Evolutionary conservation across 2,113 vertebrate genomes (phyloP), one percentile per base, ranked within the genome.

Genomic region (Pluvialis apricaria): DNA sequence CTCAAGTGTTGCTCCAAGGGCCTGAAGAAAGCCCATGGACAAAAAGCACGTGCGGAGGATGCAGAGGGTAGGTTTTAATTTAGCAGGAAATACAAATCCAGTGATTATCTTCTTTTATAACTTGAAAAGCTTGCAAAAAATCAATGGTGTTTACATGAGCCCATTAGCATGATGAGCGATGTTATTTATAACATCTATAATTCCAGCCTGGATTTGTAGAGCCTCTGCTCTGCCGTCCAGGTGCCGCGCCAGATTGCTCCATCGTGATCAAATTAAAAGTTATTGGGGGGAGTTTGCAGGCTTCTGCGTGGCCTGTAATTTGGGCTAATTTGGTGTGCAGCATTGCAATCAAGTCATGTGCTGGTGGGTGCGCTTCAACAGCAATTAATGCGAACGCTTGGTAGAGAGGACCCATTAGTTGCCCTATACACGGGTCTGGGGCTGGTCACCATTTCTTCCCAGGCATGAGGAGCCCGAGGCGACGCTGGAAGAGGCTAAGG

Each of bases 371-470:
- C 18, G 10, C 54, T 40, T 78, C 44, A 65, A 73, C 72, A 75
- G 57, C 24, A 19, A 12, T n/a, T 65, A 52, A 24, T 29, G 16
- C 4, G 11, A 18, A 32, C 3, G 5, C 38, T 58, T 17, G 36
- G 12, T 4, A 47, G 54, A 31, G n/a, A n/a, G 13, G 69, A 13
- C 16, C 38, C 58, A 55, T 15, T 1, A 3, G 19, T 9, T 40
- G 58, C 19, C 58, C 60, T 64, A 0, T 28, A 5, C 5, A 2
- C 32, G 32, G 15, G 2, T 2, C 32, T 0, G 0, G 36, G 32
- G 29, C 32, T 54, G 22, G 11, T 57, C 22, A 55, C 34, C 19
- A 1, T 58, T 34, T 45, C 75, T 21, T 49, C 32, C 54, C 72
- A 24, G 3, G 29, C n/a, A 28, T 0, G 0, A 75, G 58, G 45